Base-by-base conservation (phyloP, 1,140 invertebrate genomes). In the Tetramorium parvispinum region DNA sequence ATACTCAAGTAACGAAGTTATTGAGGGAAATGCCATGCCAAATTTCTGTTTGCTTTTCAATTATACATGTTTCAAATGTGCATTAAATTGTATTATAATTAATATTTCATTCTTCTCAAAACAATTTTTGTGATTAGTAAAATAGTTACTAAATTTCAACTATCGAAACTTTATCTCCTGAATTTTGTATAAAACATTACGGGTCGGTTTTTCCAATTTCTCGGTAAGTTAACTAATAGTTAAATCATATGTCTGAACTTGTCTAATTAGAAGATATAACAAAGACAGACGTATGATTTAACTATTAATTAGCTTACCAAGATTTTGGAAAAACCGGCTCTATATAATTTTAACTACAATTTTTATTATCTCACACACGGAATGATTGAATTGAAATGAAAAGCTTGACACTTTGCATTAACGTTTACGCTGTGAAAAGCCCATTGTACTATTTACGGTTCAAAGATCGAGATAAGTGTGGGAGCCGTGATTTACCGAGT, bases 1-100 rank as follows among this genome's bases (percentile, higher is more conserved):
- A 68, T 21, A n/a, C 10, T 65, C 7, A 68, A 24, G n/a, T 79
- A 81, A 66, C 32, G 16, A 79, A 53, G n/a, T 51, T 68, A 40
- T 27, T 43, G 13, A 40, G 37, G 3, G 51, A 13, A 32, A 65
- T 51, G 18, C 18, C 27, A 5, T n/a, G 32, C 7, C 13, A 21
- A 79, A 79, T 16, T 61, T 27, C 32, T 18, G 3, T 49, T 32
- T 63, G 18, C 7, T 27, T 43, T 43, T 43, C 55, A 24, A 21
- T 43, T 65, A 40, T 3, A 40, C 8, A 55, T 21, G 11, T 24
- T 40, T 59, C 11, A 13, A 57, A 11, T 24, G 24, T 37, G 10
- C 40, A 61, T 61, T 43, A 27, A 21, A 51, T 66, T 51, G 16
- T 61, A 51, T 37, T 16, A 18, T 10, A 6, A 63, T 63, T 18